A percentile compares a stretch with the other conserved stretches of the same genome.
phyloP scores from a whole-genome alignment of 2,797 vertebrate species.

The Podarcis siculus region DNA sequence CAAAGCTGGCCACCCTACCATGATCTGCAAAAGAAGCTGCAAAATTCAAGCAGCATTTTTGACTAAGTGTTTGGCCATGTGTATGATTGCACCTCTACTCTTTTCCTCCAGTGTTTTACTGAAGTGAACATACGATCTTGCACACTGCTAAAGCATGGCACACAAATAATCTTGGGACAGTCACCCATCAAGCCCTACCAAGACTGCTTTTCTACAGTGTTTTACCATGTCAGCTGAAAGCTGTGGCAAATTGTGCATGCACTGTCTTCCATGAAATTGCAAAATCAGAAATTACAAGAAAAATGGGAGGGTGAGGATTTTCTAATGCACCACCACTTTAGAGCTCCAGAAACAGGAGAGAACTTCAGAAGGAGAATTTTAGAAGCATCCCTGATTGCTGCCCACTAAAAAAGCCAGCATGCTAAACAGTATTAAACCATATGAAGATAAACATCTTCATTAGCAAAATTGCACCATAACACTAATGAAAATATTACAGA shows the following conservation, averaged over 20 bases:
- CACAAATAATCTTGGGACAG: no score
- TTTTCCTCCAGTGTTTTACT: no score
- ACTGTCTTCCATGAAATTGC: background rate
- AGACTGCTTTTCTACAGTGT: no score
- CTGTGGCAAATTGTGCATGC: background rate
- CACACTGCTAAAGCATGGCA: no score
- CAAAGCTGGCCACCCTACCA: no score
- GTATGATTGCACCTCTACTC: no score
- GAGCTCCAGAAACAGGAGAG: background rate
- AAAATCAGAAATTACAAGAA: background rate
- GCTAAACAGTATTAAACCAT: slow-evolving; percentile 60
- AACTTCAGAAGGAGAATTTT: background rate
- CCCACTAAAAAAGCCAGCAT: slow-evolving; percentile 52
- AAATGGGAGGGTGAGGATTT: background rate
- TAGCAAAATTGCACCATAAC: slow-evolving; percentile 58
- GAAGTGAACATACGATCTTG: no score
- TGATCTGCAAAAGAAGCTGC: no score
- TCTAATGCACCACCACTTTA: background rate
- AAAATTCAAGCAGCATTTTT: no score
- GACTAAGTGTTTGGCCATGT: no score
- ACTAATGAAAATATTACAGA: slow-evolving; percentile 53
- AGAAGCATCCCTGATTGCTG: background rate
- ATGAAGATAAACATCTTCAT: slow-evolving; percentile 67
- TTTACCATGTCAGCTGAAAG: background rate
- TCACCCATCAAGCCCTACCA: no score